Conservation (phyloP, 2,797 vertebrate genomes). For the Thaleichthys pacificus region DNA sequence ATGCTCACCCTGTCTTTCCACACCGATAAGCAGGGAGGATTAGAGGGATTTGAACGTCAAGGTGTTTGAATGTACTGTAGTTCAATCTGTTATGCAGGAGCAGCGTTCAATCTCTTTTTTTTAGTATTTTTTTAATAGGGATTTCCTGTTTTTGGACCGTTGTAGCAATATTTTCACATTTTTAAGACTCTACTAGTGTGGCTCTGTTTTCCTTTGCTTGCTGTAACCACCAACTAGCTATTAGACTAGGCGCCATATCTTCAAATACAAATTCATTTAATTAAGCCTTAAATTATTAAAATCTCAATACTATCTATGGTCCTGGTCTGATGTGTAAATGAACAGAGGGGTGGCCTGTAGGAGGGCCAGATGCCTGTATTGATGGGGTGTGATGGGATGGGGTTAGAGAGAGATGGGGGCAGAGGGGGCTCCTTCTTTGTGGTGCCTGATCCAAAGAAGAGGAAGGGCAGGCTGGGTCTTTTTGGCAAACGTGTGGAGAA, state of each 20-base stretch:
- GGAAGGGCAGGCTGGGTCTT: constrained; percentile 57
- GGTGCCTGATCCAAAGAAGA: constrained; percentile 64
- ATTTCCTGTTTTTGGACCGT: neutral
- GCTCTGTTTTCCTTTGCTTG: too few species aligned
- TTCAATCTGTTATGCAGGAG: constrained; percentile 60
- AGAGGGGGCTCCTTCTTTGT: constrained; percentile 52
- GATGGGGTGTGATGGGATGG: constrained; percentile 34
- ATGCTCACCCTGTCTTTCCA: constrained; percentile 59
- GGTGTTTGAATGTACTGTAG: constrained; percentile 55
- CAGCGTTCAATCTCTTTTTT: constrained; percentile 44
- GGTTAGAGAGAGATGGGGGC: constrained; percentile 38
- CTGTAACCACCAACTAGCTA: too few species aligned
- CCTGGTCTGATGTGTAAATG: neutral
- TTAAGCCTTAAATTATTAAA: too few species aligned
- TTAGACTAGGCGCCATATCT: too few species aligned
- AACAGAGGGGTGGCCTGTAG: neutral
- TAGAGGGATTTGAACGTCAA: constrained; percentile 56
- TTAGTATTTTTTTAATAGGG: too few species aligned
- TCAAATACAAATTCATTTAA: too few species aligned
- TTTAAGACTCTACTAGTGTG: too few species aligned
- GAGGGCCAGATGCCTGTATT: neutral
- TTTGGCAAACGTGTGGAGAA: constrained; percentile 69
- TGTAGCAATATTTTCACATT: neutral
- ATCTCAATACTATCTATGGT: neutral
- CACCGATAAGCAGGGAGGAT: constrained; percentile 66